Evolutionary conservation across 2,888 invertebrate genomes (phyloP).

Genomic region (Eristalinus sepulchralis): DNA sequence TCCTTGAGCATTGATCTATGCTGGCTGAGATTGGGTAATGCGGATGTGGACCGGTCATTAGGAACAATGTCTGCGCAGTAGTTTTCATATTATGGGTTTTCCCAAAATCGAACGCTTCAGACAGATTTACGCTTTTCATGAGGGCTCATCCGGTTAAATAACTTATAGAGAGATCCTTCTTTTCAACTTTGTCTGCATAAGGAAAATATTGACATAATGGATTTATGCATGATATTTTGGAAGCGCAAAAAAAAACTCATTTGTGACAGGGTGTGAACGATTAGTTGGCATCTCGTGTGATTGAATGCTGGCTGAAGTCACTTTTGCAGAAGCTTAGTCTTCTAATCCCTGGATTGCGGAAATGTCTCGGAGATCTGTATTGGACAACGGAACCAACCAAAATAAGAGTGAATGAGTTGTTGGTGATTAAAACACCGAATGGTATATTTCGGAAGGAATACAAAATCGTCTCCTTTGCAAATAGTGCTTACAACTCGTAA

Average conservation of each 20-base stretch:
- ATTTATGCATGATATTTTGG: constrained; percentile 9
- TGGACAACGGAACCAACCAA: neutral
- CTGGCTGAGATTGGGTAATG: constrained; percentile 38
- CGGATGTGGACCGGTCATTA: constrained; percentile 42
- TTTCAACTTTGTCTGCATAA: neutral
- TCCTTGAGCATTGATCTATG: constrained; percentile 54
- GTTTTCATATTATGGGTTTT: constrained; percentile 60
- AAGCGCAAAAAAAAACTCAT: neutral
- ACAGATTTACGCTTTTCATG: constrained; percentile 41
- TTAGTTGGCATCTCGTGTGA: neutral
- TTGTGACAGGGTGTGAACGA: neutral
- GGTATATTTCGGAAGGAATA: no score
- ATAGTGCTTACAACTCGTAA: no score
- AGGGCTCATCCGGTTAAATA: constrained; percentile 55
- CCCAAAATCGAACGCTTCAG: constrained; percentile 32
- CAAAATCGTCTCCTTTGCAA: no score
- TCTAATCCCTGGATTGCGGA: neutral
- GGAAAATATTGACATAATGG: constrained; percentile 30
- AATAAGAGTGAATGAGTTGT: no score
- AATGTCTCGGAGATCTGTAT: neutral
- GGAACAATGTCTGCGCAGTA: constrained; percentile 5
- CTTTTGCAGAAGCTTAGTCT: neutral
- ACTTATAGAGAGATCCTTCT: constrained; percentile 26
- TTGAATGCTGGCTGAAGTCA: neutral
- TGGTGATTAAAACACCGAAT: no score